These are phyloP conservation scores for Halichoerus grypus DNA, from an alignment of 2,113 vertebrate species.

Conservation along the genomic window DNA sequence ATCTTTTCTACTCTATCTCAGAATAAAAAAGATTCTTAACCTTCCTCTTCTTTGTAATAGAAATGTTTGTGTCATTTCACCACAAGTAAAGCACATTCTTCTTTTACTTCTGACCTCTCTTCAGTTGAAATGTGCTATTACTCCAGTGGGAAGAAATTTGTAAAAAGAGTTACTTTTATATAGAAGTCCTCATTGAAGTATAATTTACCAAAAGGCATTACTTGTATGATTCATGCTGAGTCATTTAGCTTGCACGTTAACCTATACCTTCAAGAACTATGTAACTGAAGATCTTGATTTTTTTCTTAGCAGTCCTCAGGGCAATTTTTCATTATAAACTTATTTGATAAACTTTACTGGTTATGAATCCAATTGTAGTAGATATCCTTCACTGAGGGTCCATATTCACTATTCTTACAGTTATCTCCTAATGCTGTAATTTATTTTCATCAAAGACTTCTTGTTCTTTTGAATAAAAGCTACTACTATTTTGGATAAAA, in stretches of 20 bases:
- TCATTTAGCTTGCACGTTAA: conserved; percentile 20
- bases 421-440: background rate
- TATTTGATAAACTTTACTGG: background rate
- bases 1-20: background rate
- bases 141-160: background rate
- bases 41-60: background rate
- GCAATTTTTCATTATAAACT: background rate
- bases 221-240: background rate
- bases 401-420: background rate
- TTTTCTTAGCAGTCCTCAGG: background rate
- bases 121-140: background rate
- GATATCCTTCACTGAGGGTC: background rate
- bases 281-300: background rate
- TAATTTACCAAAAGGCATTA: background rate
- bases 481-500: background rate
- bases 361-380: background rate
- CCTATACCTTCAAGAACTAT: background rate
- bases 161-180: background rate
- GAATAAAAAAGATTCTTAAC: background rate
- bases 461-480: background rate
- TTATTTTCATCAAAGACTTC: background rate
- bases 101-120: background rate
- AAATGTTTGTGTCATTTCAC: background rate
- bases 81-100: background rate
- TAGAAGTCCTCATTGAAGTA: background rate